Evolutionary conservation across 2,113 vertebrate genomes (phyloP).

Genomic region (Prochilodus magdalenae): DNA sequence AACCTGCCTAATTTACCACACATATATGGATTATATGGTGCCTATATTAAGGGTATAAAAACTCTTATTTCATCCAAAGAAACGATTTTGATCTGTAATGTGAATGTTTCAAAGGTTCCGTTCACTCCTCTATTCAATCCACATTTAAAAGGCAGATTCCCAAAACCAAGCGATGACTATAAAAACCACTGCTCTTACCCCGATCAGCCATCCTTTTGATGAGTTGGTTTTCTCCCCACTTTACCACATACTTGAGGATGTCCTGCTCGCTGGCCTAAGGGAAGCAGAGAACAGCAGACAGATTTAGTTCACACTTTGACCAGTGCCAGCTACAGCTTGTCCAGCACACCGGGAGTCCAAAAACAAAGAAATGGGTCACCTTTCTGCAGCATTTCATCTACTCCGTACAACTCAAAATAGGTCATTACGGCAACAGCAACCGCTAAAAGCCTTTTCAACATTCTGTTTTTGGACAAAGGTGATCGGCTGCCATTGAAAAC

Average conservation of each 20-base stretch:
- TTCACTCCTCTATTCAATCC: too few relatives aligned
- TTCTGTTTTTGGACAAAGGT: background rate
- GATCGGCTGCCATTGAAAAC: background rate
- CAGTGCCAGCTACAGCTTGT: background rate
- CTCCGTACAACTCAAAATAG: background rate
- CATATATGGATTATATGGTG: too few relatives aligned
- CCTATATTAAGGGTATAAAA: too few relatives aligned
- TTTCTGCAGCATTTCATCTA: background rate
- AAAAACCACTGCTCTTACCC: conserved; percentile 81
- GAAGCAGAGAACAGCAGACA: conserved; percentile 46
- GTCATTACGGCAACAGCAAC: background rate
- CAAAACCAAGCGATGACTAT: background rate
- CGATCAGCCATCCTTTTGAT: conserved; percentile 99
- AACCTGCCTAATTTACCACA: too few relatives aligned
- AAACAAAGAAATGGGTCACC: background rate
- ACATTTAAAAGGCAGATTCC: background rate
- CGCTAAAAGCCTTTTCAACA: background rate
- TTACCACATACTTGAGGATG: conserved; percentile 96
- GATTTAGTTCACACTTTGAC: conserved; percentile 7
- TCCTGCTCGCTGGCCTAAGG: conserved; percentile 97
- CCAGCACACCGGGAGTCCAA: background rate
- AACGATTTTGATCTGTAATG: too few relatives aligned
- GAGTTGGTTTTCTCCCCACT: conserved; percentile 98
- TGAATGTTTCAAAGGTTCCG: too few relatives aligned
- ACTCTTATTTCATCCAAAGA: too few relatives aligned